These are phyloP conservation scores for Ganaspis sp. DNA, from an alignment of 1,140 invertebrate species.

Conservation along the genomic window DNA sequence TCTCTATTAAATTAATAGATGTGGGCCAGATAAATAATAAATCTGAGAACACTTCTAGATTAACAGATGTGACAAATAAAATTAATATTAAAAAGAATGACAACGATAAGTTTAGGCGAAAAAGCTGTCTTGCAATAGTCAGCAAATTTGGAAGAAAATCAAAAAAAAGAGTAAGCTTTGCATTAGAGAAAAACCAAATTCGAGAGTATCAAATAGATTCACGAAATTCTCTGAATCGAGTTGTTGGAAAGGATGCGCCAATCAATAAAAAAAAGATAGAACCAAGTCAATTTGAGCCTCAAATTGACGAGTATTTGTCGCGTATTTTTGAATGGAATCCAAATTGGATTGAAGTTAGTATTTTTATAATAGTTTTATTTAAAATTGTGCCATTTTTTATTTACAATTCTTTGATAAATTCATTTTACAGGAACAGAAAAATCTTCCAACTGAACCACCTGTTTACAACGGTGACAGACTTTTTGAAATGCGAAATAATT, in stretches of 20 bases:
- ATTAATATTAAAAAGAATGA: not conserved
- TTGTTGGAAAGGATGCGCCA: constrained; percentile 21
- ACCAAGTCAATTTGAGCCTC: not conserved
- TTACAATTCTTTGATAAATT: not conserved
- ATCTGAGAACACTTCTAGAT: not conserved
- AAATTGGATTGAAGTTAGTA: not conserved
- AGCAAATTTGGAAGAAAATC: not conserved
- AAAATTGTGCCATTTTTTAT: too few species aligned
- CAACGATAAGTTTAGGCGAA: not conserved
- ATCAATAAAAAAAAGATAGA: not conserved
- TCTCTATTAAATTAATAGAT: not conserved
- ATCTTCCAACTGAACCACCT: not conserved
- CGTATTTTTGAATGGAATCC: constrained; percentile 18
- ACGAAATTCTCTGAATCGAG: not conserved
- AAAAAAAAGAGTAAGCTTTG: not conserved
- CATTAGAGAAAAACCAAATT: not conserved
- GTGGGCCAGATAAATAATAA: not conserved
- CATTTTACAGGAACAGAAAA: not conserved
- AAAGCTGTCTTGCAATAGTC: not conserved
- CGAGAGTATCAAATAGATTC: not conserved
- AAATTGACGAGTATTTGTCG: constrained; percentile 6
- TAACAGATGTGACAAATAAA: constrained; percentile 1
- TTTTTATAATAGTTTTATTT: too few species aligned
- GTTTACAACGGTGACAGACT: not conserved
- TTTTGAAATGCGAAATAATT: not conserved